These are phyloP conservation scores for Nemurella pictetii DNA, from an alignment of 2,888 invertebrate genomes.

Conservation along the genomic window DNA sequence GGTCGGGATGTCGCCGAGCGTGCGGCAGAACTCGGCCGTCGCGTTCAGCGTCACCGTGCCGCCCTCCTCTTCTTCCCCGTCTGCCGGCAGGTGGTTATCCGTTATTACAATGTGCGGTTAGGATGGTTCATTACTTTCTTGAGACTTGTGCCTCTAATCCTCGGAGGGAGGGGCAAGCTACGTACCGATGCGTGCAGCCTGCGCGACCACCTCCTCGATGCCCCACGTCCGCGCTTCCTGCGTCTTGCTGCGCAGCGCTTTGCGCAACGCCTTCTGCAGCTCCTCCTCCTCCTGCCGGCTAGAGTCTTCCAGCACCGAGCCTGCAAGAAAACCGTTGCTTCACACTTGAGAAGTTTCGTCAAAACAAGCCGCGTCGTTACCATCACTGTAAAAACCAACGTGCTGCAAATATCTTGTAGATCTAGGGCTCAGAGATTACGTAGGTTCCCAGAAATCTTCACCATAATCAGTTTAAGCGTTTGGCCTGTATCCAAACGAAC, in stretches of 20 bases:
- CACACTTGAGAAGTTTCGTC: no score
- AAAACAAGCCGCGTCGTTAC: no score
- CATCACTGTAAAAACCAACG: no score
- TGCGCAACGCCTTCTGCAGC: slow-evolving; percentile 65
- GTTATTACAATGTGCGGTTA: no score
- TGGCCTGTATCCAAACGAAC: no score
- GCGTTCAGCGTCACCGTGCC: slow-evolving; percentile 82
- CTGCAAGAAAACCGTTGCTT: no score
- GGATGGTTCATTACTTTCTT: no score
- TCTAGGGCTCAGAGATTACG: no score
- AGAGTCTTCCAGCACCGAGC: background rate
- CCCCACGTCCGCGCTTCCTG: slow-evolving; percentile 49
- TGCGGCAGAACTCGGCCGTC: slow-evolving; percentile 95
- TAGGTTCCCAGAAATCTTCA: no score
- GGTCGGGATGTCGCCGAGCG: slow-evolving; percentile 92
- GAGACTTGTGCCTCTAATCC: no score
- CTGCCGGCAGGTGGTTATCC: background rate
- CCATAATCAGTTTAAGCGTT: no score
- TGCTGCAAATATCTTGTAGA: no score
- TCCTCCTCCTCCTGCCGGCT: slow-evolving; percentile 62
- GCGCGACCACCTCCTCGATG: slow-evolving; percentile 17
- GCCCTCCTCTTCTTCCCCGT: slow-evolving; percentile 47
- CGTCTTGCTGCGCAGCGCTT: slow-evolving; percentile 70
- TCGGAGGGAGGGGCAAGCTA: background rate
- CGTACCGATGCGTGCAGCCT: background rate